A percentile compares a stretch with the other conserved stretches of the same genome.
Conservation (phyloP, 2,888 invertebrate genomes). For the Lycophotia porphyrea region DNA sequence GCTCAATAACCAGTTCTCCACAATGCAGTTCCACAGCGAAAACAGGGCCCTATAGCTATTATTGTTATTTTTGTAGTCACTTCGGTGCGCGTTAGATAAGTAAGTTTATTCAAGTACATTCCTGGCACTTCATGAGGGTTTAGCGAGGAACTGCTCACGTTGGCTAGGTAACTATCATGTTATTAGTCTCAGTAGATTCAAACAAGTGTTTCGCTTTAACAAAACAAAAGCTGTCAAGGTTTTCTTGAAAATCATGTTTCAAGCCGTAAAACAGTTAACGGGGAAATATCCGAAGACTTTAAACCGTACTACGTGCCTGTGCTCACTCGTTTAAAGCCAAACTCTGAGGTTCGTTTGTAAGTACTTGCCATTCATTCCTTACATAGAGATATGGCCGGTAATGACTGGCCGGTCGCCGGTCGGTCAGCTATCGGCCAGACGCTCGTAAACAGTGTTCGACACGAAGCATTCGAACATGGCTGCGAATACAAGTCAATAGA, state of each 20-base stretch:
- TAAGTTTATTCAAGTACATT: conserved; percentile 57
- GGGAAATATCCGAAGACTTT: conserved; percentile 78
- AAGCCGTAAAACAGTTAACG: conserved; percentile 81
- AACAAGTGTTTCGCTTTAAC: conserved; percentile 54
- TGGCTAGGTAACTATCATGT: conserved; percentile 3
- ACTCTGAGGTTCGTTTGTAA: conserved; percentile 83
- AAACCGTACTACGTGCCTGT: conserved; percentile 81
- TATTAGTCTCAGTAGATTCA: conserved; percentile 32
- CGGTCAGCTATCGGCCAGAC: conserved; percentile 85
- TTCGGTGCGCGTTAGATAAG: conserved; percentile 61
- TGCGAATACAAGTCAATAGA: conserved; percentile 85
- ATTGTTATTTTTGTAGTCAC: conserved; percentile 77
- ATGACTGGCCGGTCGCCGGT: conserved; percentile 83
- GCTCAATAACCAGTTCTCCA: conserved; percentile 84
- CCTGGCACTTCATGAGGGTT: conserved; percentile 41
- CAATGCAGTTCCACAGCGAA: conserved; percentile 80
- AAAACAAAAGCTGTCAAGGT: conserved; percentile 63
- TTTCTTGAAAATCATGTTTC: conserved; percentile 75
- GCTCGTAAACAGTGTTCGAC: conserved; percentile 88
- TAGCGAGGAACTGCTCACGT: conserved; percentile 36
- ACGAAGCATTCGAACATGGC: conserved; percentile 85
- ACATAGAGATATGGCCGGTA: conserved; percentile 88
- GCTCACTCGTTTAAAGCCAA: conserved; percentile 82
- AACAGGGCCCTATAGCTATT: conserved; percentile 77
- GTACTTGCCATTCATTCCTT: conserved; percentile 87